phyloP scores from a whole-genome alignment of 2,113 vertebrate species.

The Lates calcarifer region DNA sequence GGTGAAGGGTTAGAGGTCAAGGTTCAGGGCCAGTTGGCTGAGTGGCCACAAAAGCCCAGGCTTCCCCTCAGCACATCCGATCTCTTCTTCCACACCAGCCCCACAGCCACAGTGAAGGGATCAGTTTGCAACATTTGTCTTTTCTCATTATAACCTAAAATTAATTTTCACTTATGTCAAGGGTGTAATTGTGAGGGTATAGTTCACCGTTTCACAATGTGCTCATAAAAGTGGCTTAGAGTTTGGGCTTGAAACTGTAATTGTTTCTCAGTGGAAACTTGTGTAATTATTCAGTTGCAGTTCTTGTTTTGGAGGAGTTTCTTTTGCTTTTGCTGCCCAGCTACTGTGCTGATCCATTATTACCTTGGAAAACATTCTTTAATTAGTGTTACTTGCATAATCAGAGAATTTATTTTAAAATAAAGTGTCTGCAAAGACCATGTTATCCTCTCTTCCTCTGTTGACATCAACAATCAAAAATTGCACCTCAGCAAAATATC shows the following conservation, averaged over 20 bases:
- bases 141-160: constrained; percentile 65
- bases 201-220: constrained; percentile 51
- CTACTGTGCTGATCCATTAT: constrained; percentile 22
- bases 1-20: constrained; percentile 86
- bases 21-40: constrained; percentile 85
- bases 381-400: neutral
- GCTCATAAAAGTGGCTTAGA: constrained; percentile 30
- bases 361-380: neutral
- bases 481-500: constrained; percentile 43
- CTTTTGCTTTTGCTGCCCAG: constrained; percentile 16
- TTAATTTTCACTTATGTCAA: constrained; percentile 57
- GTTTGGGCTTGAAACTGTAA: constrained; percentile 28
- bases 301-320: constrained; percentile 30
- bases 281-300: constrained; percentile 43
- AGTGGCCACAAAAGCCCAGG: constrained; percentile 83
- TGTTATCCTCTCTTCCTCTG: neutral
- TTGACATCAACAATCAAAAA: constrained; percentile 16
- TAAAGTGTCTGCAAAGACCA: neutral
- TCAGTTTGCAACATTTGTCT: constrained; percentile 77
- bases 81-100: constrained; percentile 73
- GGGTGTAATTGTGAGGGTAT: constrained; percentile 50
- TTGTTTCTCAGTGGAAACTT: constrained; percentile 55
- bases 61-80: constrained; percentile 82
- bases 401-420: neutral
- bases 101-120: constrained; percentile 67